A percentile compares a stretch with the other conserved stretches of the same genome.
Evolutionary conservation across 2,797 vertebrate genomes (phyloP).

Genomic region (Notoglanidium macrostoma): DNA sequence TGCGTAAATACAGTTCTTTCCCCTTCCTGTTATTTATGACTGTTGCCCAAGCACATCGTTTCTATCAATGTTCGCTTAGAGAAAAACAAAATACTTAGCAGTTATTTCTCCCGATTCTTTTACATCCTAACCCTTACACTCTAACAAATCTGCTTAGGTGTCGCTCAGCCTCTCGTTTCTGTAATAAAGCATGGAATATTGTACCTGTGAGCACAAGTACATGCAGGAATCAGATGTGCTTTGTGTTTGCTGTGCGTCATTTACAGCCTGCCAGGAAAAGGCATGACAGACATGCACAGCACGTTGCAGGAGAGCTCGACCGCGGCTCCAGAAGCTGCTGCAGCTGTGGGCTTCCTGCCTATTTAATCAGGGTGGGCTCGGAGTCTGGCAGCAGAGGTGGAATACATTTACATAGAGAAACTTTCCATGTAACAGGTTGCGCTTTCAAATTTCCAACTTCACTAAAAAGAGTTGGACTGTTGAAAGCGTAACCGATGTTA

Average conservation of each 20-base stretch:
- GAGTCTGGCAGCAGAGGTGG: constrained; percentile 53
- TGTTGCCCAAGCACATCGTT: not conserved
- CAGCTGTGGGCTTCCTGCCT: constrained; percentile 53
- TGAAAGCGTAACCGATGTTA: not conserved
- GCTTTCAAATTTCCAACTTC: constrained; percentile 28
- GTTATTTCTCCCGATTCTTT: not conserved
- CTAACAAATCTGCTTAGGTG: not conserved
- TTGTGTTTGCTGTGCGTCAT: constrained; percentile 71
- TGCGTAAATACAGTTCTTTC: not conserved
- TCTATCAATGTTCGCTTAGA: not conserved
- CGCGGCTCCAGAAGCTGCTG: constrained; percentile 40
- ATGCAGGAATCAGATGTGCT: constrained; percentile 62
- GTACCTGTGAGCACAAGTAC: constrained; percentile 29
- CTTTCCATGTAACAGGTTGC: constrained; percentile 40
- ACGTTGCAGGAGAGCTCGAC: constrained; percentile 54
- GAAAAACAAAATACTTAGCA: not conserved
- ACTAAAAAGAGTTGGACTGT: not conserved
- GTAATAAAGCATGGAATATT: constrained; percentile 45
- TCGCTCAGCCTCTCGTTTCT: not conserved
- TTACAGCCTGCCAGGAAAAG: constrained; percentile 68
- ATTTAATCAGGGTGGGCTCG: constrained; percentile 58
- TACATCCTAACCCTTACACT: not conserved
- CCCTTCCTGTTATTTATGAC: not conserved
- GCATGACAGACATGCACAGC: constrained; percentile 64
- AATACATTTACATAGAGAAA: constrained; percentile 55